A percentile compares a stretch with the other conserved stretches of the same genome.
Conservation (phyloP, 2,797 vertebrate species). For the Sebastes taczanowskii region DNA sequence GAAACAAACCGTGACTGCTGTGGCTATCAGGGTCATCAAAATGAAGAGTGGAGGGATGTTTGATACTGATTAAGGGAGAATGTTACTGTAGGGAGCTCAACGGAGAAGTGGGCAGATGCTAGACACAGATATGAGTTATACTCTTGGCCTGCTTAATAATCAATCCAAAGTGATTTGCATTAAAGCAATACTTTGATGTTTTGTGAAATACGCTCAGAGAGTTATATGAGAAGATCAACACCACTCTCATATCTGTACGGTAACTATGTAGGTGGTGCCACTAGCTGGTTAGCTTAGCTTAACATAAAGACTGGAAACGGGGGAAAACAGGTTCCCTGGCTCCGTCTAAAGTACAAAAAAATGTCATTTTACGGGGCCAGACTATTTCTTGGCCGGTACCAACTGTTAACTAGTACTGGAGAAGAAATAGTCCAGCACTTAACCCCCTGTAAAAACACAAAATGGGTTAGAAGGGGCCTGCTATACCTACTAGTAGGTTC, state of each 20-base stretch:
- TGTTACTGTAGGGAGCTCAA: not conserved
- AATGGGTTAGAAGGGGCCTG: too few relatives aligned
- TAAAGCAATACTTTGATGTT: not conserved
- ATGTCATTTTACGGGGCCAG: not conserved
- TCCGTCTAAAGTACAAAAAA: not conserved
- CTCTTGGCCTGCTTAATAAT: not conserved
- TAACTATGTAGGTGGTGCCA: not conserved
- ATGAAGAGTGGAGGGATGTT: not conserved
- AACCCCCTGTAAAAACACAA: not conserved
- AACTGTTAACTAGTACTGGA: too few relatives aligned
- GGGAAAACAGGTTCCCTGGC: not conserved
- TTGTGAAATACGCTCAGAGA: too few relatives aligned
- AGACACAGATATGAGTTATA: not conserved
- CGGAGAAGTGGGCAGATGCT: not conserved
- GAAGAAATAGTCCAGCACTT: not conserved
- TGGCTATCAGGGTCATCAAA: slow-evolving; percentile 7
- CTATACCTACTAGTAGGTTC: too few relatives aligned
- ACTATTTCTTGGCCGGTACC: not conserved
- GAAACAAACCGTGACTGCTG: slow-evolving; percentile 22
- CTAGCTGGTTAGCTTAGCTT: not conserved
- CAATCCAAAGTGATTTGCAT: not conserved
- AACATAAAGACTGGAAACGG: not conserved
- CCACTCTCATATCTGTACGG: not conserved
- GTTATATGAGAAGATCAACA: not conserved
- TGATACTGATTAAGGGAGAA: not conserved